Evolutionary conservation across 2,888 invertebrate genomes (phyloP).

Genomic region (Poecilus cupreus): DNA sequence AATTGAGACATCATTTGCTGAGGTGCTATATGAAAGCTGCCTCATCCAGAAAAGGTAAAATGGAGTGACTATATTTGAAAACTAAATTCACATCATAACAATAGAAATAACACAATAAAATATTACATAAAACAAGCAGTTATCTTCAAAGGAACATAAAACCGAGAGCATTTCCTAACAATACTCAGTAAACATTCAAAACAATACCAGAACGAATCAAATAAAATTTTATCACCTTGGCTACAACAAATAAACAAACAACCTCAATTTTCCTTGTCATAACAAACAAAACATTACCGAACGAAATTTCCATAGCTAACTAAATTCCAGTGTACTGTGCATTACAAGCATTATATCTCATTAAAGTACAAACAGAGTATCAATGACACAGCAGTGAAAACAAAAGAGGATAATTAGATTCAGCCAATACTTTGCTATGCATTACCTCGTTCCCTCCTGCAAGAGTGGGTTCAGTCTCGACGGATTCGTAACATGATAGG

Average conservation of each 20-base stretch:
- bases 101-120: no score
- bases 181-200: neutral
- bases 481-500: constrained; percentile 10
- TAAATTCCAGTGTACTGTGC: neutral
- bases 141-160: neutral
- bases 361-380: constrained; percentile 38
- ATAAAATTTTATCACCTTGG: constrained; percentile 6
- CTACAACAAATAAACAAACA: neutral
- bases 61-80: no score
- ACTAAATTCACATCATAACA: no score
- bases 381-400: constrained; percentile 27
- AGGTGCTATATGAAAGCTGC: no score
- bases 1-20: no score
- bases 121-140: no score
- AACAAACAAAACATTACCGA: neutral
- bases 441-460: neutral
- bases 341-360: constrained; percentile 28
- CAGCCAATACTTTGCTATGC: constrained; percentile 13
- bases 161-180: neutral
- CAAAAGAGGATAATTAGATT: constrained; percentile 43
- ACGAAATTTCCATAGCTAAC: constrained; percentile 32
- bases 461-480: neutral
- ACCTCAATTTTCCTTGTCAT: neutral
- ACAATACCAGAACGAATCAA: neutral
- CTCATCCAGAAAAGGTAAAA: neutral